A percentile compares a stretch with the other conserved stretches of the same genome.
Conservation (phyloP, 2,113 vertebrate species). For the Thalassarche chlororhynchos region DNA sequence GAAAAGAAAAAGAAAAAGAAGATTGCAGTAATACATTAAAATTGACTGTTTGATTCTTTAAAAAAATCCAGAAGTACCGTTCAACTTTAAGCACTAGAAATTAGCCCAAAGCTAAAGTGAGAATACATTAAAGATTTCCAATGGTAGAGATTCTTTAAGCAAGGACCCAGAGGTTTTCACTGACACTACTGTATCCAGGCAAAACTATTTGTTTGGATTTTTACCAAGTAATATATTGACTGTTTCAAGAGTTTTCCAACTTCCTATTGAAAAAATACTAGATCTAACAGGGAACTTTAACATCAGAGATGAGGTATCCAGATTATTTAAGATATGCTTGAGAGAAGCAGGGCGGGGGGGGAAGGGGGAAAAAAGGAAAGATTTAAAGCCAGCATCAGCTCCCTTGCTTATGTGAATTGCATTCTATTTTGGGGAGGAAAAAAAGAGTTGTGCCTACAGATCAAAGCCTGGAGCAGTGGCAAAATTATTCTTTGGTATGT, state of each 20-base stretch:
- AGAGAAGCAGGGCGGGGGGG: background rate
- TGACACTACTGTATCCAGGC: background rate
- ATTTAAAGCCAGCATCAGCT: background rate
- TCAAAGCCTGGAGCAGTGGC: background rate
- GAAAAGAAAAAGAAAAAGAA: background rate
- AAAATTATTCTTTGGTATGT: background rate
- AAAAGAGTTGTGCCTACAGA: background rate
- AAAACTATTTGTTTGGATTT: background rate
- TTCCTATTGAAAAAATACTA: background rate
- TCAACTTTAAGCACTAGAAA: background rate
- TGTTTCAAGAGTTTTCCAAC: background rate
- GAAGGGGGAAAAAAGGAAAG: background rate
- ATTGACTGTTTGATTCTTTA: background rate
- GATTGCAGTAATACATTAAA: background rate
- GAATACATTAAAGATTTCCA: background rate
- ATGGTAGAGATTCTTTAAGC: background rate
- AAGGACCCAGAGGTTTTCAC: background rate
- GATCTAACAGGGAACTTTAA: background rate
- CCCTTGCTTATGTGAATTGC: background rate
- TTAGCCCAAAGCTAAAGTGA: background rate
- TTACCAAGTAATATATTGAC: background rate
- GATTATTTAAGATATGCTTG: background rate
- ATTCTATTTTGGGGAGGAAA: background rate
- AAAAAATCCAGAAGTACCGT: background rate
- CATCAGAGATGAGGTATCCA: background rate